These are phyloP conservation scores for Heterotilapia buettikoferi DNA, from an alignment of 2,113 vertebrate species.

Conservation along the genomic window DNA sequence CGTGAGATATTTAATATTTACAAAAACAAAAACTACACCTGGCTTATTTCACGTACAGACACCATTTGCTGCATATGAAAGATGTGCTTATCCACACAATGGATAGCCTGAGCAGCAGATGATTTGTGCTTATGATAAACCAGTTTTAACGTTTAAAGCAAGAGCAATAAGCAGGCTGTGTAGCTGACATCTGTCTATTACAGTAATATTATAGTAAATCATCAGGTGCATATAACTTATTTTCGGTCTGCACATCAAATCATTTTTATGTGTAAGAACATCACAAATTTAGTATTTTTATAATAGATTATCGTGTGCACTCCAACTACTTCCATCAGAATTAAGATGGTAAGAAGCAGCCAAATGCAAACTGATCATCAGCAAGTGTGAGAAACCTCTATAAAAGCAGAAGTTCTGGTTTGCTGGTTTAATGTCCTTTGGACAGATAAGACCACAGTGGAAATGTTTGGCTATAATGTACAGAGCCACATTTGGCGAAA, in stretches of 20 bases:
- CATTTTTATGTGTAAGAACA: background rate
- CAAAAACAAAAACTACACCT: background rate
- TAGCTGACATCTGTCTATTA: background rate
- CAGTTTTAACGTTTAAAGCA: background rate
- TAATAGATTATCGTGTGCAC: background rate
- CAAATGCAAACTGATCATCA: background rate
- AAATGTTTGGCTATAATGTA: background rate
- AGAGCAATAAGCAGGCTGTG: background rate
- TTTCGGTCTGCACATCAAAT: background rate
- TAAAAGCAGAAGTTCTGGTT: background rate
- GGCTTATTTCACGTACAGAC: background rate
- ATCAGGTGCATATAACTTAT: background rate
- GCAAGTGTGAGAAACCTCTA: background rate
- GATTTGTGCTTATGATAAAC: background rate
- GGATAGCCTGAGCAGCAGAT: background rate
- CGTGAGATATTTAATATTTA: background rate
- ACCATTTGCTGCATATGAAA: rapidly evolving
- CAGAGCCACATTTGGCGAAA: background rate
- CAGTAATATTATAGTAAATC: background rate
- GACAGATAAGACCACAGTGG: background rate
- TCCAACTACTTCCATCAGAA: background rate
- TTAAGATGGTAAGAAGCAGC: background rate
- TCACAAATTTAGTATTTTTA: background rate
- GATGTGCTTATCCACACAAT: background rate
- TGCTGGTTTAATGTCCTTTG: background rate